These are phyloP conservation scores for Bolinopsis microptera DNA, from an alignment of 37 sponge, comb jelly and placozoan species.

Conservation along the genomic window DNA sequence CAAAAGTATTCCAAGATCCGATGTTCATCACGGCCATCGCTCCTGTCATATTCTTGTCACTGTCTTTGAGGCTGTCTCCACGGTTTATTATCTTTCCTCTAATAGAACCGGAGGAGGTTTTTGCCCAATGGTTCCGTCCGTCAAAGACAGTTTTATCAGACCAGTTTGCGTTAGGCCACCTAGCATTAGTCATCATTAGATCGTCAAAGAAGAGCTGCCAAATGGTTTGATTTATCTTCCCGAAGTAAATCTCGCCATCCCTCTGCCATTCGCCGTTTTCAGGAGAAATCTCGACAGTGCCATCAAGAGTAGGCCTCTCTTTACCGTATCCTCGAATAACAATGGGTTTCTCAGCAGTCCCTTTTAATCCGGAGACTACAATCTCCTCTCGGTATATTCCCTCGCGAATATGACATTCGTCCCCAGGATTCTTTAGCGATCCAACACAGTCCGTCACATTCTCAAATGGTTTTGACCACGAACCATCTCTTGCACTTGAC, in stretches of 20 bases:
- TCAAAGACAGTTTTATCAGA: not conserved
- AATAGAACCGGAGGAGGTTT: not conserved
- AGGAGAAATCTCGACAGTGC: not conserved
- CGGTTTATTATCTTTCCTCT: not conserved
- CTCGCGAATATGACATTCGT: not conserved
- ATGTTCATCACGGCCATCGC: conserved; percentile 71
- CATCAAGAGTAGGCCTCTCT: not conserved
- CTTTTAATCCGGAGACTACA: not conserved
- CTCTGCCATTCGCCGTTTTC: not conserved
- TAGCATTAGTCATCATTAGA: not conserved
- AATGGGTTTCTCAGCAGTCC: not conserved
- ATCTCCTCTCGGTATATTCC: not conserved
- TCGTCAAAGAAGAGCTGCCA: not conserved
- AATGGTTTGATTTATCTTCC: not conserved
- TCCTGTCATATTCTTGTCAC: conserved; percentile 20
- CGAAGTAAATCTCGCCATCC: not conserved
- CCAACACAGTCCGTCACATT: not conserved
- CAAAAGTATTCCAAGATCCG: conserved; percentile 67
- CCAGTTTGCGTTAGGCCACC: not conserved
- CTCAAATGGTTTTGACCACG: not conserved
- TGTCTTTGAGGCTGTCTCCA: not conserved
- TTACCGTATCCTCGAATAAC: not conserved
- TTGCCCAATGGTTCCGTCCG: not conserved
- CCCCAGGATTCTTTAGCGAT: not conserved
- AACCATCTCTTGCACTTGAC: not conserved